Evolutionary conservation across 2,113 vertebrate genomes (phyloP), one percentile per base, ranked within the genome.

Genomic region (Excalfactoria chinensis): DNA sequence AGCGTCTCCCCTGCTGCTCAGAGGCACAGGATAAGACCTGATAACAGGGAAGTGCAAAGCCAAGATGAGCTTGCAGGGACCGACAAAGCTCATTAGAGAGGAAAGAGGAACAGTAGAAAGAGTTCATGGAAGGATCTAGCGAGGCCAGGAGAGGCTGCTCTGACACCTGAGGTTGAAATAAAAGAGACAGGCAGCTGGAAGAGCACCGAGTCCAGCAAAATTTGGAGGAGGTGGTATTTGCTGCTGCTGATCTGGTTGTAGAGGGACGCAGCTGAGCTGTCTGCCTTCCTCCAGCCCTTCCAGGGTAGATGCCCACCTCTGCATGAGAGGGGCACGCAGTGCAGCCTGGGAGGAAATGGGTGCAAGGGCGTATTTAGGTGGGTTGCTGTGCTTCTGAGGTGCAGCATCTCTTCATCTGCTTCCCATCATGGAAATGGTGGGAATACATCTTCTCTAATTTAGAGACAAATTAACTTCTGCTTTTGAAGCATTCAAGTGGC

Each of bases 391-490:
- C 28, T 74, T 41, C 44, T 0, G 34, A 37, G 83, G 21, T 26
- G 34, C 48, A 88, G 56, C 56, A 60, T 88, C 4, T 2, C 56
- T 87, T 91, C 87, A 80, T 72, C 88, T 74, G 41, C 25, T 95
- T 95, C 72, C 60, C 51, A 44, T 84, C 69, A 77, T 60, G 44
- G 46, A 91, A 83, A 84, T 20, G 25, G 35, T 91, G 35, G 40
- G 43, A 91, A 80, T 74, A 74, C 86, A 74, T 86, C 56, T 41
- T 90, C 79, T 93, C 26, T 80, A 93, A 91, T 91, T 89, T 94
- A 85, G 88, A 95, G 88, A 94, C 80, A 90, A 90, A 95, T 96
- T 94, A 96, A 84, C 56, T 95, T 93, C 69, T 88, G 51, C 85
- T 90, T 88, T 75, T 80, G 93, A 93, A 93, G 83, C 92, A 22